Evolutionary conservation across 1,140 invertebrate genomes (phyloP), one percentile per base, ranked within the genome.

Genomic region (Babylonia areolata): DNA sequence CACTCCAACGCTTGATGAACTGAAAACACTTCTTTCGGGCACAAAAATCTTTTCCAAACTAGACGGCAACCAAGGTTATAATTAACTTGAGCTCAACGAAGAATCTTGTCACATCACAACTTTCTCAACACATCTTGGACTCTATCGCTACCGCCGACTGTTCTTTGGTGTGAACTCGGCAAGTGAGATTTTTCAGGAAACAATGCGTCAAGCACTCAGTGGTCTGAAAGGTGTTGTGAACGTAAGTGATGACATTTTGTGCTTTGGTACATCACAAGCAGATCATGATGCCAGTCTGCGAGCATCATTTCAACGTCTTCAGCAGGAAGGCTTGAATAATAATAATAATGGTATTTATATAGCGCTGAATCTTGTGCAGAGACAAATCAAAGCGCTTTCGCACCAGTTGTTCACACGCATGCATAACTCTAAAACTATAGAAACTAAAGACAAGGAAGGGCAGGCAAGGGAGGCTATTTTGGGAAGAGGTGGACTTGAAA

Each of bases 241-340:
- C 78, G 77, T 89, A 37, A 88, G 87, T 3, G 91, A 91, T 58
- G 89, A 92, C 64, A 91, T 90, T 42, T 40, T 91, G 2, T 78
- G 90, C n/a, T 86, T 64, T 82, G 90, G 86, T 11, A 64, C 71
- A 23, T 82, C 39, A 12, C 80, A 87, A 42, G 39, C 79, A 46
- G 89, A 92, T 20, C 92, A 91, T 87, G 87, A 91, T 46, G 20
- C 12, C 31, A 86, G 79, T 39, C 85, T 93, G 31, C 42, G 88
- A 20, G 73, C 64, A 77, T 86, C 89, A 17, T 87, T 93, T 17
- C 28, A 87, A 73, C 20, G 81, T 9, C 64, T 93, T n/a, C n/a
- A n/a, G n/a, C n/a, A n/a, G n/a, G n/a, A n/a, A n/a, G n/a, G n/a
- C n/a, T n/a, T 31, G 6, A 15, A 15, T 89, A 40, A 88, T 84